Evolutionary conservation across 2,797 vertebrate genomes (phyloP), one percentile per base, ranked within the genome.

Genomic region (Coregonus sp.): DNA sequence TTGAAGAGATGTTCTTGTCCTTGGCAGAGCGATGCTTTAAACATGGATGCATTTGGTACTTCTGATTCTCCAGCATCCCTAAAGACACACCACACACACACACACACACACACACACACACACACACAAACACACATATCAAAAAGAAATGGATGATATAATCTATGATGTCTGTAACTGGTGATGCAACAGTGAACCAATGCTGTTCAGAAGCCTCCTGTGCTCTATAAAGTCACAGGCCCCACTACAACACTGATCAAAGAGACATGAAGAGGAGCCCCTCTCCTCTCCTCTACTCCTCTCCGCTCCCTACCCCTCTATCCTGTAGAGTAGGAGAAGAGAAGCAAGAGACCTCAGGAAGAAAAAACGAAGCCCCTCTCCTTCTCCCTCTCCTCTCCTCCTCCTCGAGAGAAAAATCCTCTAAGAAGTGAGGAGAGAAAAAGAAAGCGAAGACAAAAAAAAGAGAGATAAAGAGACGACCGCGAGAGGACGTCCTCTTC

Each of bases 101-200:
- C 69, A 73, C 77, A 79, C 70, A 67, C 70, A 71, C 50, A 56
- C 72, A 76, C 74, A 83, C 70, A 78, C 78, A 63, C 69, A 71
- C 5, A 77, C 75, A 11, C 18, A 67, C 61, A 16, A 73, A 82
- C 77, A 87, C 89, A 89, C 81, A 86, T 86, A 89, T 90, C 82
- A 90, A 92, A 90, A 92, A 89, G 84, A 89, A 89, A 82, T 87
- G 81, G 85, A 92, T 92, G 92, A 94, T 93, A 92, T 92, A 93
- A 93, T 94, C 90, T 92, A 83, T 86, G 90, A 89, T 90, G 91
- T 90, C 90, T 92, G 90, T 91, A 92, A 92, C 91, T 92, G 87
- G 90, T 94, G 93, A 95, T 94, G 94, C 93, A 95, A 95, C 91
- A 87, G 86, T 88, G 91, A 93, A 92, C 92, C 93, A 94, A 94